A percentile compares a stretch with the other conserved stretches of the same genome.
phyloP scores from a whole-genome alignment of 1,140 invertebrate species.

The Drosophila azteca region DNA sequence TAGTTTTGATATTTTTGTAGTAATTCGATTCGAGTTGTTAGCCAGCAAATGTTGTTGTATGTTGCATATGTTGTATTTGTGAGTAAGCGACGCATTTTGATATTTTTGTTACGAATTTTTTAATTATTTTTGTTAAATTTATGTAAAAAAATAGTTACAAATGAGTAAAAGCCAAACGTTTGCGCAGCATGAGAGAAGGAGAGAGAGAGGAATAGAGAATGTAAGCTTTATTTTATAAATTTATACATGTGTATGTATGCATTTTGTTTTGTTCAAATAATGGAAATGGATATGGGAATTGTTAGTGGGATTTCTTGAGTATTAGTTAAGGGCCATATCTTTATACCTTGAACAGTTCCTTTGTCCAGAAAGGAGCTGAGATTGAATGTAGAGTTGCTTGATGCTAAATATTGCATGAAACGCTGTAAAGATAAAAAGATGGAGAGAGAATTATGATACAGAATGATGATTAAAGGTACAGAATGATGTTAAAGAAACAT shows the following conservation, averaged over 20 bases:
- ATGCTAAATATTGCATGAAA: conserved; percentile 99
- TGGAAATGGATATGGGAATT: conserved; percentile 22
- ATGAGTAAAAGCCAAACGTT: conserved; percentile 64
- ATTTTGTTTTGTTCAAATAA: conserved; percentile 7
- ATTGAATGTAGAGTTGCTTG: conserved; percentile 99
- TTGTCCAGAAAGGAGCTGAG: conserved; percentile 98
- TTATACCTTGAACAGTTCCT: conserved; percentile 95
- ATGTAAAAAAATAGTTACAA: conserved; percentile 37
- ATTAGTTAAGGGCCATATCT: not conserved
- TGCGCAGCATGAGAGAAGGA: conserved; percentile 54
- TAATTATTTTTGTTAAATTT: conserved; percentile 44
- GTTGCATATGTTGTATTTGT: conserved; percentile 29
- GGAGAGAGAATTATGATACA: not conserved
- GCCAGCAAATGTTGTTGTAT: conserved; percentile 26
- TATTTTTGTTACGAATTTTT: conserved; percentile 47
- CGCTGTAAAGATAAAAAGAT: conserved; percentile 89
- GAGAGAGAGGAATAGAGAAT: conserved; percentile 47
- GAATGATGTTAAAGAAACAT: not conserved
- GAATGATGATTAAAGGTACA: not conserved
- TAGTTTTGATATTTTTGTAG: conserved; percentile 34
- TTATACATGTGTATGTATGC: not conserved
- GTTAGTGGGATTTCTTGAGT: not conserved
- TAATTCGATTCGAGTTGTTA: conserved; percentile 39
- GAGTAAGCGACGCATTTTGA: conserved; percentile 57
- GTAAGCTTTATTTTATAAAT: conserved; percentile 57